A percentile compares a stretch with the other conserved stretches of the same genome.
These are phyloP conservation scores for Papilio demoleus DNA, from an alignment of 2,888 invertebrate species.

Conservation along the genomic window DNA sequence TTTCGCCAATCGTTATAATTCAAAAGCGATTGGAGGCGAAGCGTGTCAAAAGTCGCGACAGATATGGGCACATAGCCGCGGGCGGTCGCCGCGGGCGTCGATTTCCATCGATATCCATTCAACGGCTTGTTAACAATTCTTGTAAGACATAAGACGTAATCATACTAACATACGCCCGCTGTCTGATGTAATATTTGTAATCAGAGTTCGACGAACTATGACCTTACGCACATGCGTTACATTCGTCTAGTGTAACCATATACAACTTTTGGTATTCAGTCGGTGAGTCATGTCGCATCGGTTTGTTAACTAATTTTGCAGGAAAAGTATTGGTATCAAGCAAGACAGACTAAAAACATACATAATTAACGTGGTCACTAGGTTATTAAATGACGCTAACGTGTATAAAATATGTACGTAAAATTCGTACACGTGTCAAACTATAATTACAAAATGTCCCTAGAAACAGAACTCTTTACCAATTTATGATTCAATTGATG, in stretches of 20 bases:
- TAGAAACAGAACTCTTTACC: conserved; percentile 19
- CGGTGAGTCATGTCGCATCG: background rate
- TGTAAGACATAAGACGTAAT: conserved; percentile 30
- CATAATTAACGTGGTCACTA: too few relatives aligned
- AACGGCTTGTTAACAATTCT: conserved; percentile 44
- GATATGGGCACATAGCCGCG: conserved; percentile 33
- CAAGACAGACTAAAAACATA: too few relatives aligned
- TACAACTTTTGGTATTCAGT: conserved; percentile 10
- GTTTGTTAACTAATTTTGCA: background rate
- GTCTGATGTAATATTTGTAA: conserved; percentile 48
- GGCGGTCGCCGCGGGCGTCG: conserved; percentile 36
- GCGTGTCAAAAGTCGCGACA: conserved; percentile 31
- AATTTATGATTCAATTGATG: conserved; percentile 31
- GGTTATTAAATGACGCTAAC: too few relatives aligned
- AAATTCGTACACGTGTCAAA: too few relatives aligned
- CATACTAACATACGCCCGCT: conserved; percentile 33
- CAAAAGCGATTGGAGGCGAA: conserved; percentile 18
- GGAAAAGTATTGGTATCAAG: too few relatives aligned
- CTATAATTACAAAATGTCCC: too few relatives aligned
- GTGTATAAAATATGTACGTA: too few relatives aligned
- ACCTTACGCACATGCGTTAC: conserved; percentile 45
- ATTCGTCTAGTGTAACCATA: conserved; percentile 34
- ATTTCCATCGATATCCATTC: conserved; percentile 40
- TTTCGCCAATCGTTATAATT: conserved; percentile 16
- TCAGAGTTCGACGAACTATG: conserved; percentile 51